phyloP scores from a whole-genome alignment of 2,113 vertebrate genomes.

The Arizona elegans region DNA sequence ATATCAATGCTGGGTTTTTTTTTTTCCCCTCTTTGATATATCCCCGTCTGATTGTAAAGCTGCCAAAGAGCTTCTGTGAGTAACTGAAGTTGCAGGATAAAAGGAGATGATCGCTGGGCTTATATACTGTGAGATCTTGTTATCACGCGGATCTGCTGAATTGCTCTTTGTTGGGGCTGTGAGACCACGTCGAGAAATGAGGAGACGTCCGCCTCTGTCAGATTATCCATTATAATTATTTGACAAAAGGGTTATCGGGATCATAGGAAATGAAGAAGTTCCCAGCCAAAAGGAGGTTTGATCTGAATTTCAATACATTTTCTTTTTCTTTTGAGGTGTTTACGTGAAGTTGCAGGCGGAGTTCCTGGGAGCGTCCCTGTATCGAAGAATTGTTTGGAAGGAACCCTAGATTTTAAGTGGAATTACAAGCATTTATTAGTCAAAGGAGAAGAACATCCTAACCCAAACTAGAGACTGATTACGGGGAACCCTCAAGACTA shows the following conservation, averaged over 20 bases:
- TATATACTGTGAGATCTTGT: background rate
- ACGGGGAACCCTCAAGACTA: background rate
- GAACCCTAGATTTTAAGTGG: background rate
- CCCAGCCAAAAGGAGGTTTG: background rate
- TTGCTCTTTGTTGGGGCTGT: background rate
- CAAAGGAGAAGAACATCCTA: background rate
- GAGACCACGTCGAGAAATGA: background rate
- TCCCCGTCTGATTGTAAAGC: background rate
- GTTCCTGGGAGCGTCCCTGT: background rate
- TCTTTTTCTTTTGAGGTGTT: background rate
- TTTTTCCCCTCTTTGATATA: background rate
- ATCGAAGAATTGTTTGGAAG: background rate
- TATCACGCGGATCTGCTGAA: background rate
- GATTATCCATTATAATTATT: background rate
- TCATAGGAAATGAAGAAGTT: background rate
- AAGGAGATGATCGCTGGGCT: background rate
- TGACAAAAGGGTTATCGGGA: background rate
- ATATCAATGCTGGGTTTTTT: background rate
- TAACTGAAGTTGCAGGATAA: background rate
- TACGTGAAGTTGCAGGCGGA: background rate
- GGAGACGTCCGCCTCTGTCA: background rate
- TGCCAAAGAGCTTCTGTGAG: background rate
- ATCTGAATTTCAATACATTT: background rate
- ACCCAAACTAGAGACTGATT: background rate
- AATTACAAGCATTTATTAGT: background rate